Conservation (phyloP, 2,797 vertebrate species). For the Falco biarmicus region DNA sequence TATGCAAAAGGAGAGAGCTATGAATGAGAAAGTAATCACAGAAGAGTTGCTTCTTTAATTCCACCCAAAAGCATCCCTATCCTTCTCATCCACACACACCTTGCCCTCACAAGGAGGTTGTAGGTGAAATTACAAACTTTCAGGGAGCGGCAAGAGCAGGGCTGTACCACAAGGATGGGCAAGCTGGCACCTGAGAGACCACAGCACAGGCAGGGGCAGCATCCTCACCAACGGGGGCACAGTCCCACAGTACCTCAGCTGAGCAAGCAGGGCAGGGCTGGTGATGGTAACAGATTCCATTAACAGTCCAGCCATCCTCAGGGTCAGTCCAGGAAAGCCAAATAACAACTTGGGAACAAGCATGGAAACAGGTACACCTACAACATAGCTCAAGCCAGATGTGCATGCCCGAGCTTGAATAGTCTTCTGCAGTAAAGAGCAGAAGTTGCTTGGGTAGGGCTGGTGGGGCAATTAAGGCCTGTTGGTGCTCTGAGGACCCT, state of each 20-base stretch:
- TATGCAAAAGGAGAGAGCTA: neutral
- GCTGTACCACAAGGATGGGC: neutral
- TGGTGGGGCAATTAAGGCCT: neutral
- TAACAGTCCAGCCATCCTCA: neutral
- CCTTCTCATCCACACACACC: neutral
- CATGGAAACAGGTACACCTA: neutral
- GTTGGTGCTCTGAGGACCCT: neutral
- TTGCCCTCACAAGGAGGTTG: neutral
- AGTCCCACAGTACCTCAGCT: neutral
- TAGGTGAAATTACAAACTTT: neutral
- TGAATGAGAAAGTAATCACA: neutral
- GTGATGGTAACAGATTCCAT: neutral
- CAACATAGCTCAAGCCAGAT: neutral
- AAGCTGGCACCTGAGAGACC: neutral
- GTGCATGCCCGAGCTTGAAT: neutral
- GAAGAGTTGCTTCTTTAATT: neutral
- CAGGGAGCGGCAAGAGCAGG: neutral
- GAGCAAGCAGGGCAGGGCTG: neutral
- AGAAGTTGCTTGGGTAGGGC: neutral
- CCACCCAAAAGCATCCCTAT: neutral
- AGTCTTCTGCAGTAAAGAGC: neutral
- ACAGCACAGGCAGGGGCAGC: neutral
- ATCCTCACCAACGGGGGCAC: accelerated
- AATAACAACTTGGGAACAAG: neutral
- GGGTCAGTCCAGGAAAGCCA: neutral